Conservation (phyloP, 64 coral and sea anemone species). For the Porites lutea region DNA sequence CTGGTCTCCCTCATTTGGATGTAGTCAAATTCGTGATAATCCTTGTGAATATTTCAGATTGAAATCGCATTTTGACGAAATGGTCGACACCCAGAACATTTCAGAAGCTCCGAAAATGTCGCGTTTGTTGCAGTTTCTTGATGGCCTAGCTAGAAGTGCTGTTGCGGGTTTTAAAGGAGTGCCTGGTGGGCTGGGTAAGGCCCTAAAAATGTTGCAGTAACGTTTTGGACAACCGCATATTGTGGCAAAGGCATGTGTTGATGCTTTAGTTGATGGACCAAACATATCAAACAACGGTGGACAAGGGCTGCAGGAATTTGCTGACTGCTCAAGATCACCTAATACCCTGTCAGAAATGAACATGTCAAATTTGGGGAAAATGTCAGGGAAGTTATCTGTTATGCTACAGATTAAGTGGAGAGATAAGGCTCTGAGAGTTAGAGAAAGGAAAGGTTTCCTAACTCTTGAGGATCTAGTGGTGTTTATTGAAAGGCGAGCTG, state of each 20-base stretch:
- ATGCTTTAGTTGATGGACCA: slow-evolving; percentile 68
- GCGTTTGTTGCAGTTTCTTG: slow-evolving; percentile 64
- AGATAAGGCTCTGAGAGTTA: slow-evolving; percentile 51
- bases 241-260: slow-evolving; percentile 74
- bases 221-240: slow-evolving; percentile 79
- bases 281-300: slow-evolving; percentile 62
- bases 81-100: slow-evolving; percentile 52
- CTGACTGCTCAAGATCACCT: slow-evolving; percentile 46
- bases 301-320: slow-evolving; percentile 68
- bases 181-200: slow-evolving; percentile 51
- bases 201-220: slow-evolving; percentile 56
- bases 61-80: slow-evolving; percentile 63
- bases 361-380: slow-evolving; percentile 59
- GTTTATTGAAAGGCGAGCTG: slow-evolving; percentile 46
- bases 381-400: slow-evolving; percentile 55
- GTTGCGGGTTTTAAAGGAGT: slow-evolving; percentile 64
- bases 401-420: slow-evolving; percentile 62
- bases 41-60: slow-evolving; percentile 71
- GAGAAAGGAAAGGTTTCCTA: slow-evolving; percentile 30
- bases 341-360: slow-evolving; percentile 77
- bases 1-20: slow-evolving; percentile 58
- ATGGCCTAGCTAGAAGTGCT: slow-evolving; percentile 51
- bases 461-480: slow-evolving; percentile 50
- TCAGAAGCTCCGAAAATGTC: slow-evolving; percentile 61
- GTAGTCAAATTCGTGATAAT: slow-evolving; percentile 74